These are phyloP conservation scores for Akabosia matsudoensis DNA, from an alignment of 1,140 invertebrate species.

Conservation along the genomic window DNA sequence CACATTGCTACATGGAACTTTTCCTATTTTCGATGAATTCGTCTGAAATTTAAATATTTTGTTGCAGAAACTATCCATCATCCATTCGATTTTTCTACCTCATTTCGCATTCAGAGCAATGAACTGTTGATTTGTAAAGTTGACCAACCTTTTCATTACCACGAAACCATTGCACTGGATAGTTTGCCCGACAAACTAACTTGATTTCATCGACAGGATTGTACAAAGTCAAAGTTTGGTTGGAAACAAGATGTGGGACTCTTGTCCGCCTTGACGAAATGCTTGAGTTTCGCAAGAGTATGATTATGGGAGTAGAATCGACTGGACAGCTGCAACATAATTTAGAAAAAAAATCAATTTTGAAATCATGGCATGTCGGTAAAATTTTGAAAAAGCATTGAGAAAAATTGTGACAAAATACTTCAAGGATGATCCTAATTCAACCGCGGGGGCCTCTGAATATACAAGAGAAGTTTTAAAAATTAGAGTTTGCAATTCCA, in stretches of 20 bases:
- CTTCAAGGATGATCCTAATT: background rate
- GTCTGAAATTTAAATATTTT: background rate
- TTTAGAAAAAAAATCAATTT: background rate
- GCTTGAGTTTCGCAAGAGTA: constrained; percentile 9
- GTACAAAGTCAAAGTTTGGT: constrained; percentile 16
- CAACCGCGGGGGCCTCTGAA: background rate
- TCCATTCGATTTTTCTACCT: too few species aligned
- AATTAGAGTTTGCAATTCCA: background rate
- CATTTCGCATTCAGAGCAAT: too few species aligned
- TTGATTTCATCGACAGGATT: constrained; percentile 29
- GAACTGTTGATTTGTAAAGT: background rate
- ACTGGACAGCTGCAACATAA: constrained; percentile 27
- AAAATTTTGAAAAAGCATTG: background rate
- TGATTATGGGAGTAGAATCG: constrained; percentile 14
- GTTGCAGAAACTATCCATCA: too few species aligned
- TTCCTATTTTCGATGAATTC: constrained; percentile 34
- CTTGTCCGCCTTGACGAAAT: constrained; percentile 6
- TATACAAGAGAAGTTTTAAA: background rate
- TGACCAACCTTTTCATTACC: constrained; percentile 1
- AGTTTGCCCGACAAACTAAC: constrained; percentile 33
- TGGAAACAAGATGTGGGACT: constrained; percentile 22
- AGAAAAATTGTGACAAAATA: background rate
- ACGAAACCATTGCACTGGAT: constrained; percentile 31
- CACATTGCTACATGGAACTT: constrained; percentile 26
- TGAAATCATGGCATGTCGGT: background rate